These are phyloP conservation scores for Pocillopora meandrina DNA, from an alignment of 92 coral and sea anemone species.

Conservation along the genomic window DNA sequence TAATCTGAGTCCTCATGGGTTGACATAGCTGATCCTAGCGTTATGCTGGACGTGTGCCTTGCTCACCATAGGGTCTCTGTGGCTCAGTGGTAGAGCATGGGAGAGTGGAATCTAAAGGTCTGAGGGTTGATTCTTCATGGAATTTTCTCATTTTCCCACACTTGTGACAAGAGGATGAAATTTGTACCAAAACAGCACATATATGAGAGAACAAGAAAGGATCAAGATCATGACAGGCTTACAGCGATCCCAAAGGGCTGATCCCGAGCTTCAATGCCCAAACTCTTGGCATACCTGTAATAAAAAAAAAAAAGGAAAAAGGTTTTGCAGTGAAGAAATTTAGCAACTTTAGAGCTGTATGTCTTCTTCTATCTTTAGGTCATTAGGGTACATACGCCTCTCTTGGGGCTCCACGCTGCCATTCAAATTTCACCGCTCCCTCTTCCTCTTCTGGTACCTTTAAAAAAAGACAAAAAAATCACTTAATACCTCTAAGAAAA, in stretches of 20 bases:
- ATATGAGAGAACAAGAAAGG: background rate
- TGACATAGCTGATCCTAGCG: too few relatives aligned
- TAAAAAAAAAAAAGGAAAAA: background rate
- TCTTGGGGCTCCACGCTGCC: conserved; percentile 98
- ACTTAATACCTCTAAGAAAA: too few relatives aligned
- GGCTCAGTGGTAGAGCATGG: too few relatives aligned
- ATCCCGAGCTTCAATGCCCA: conserved; percentile 85
- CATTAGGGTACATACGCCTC: conserved; percentile 73
- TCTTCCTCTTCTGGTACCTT: conserved; percentile 55
- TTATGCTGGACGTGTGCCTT: too few relatives aligned
- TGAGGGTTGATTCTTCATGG: too few relatives aligned
- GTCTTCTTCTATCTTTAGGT: background rate
- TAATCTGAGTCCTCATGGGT: too few relatives aligned
- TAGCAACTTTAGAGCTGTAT: background rate
- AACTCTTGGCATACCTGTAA: conserved; percentile 86
- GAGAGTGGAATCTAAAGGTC: too few relatives aligned
- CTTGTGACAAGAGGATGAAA: too few relatives aligned
- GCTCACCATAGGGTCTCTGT: too few relatives aligned
- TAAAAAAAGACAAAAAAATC: background rate
- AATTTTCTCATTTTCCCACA: too few relatives aligned
- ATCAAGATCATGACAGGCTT: conserved; percentile 24
- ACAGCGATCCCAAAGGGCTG: conserved; percentile 99
- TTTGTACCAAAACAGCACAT: background rate
- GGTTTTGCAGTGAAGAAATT: background rate
- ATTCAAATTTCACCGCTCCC: conserved; percentile 95